Conservation (phyloP, 2,797 vertebrate species). For the Brachyrhaphis roseni region DNA sequence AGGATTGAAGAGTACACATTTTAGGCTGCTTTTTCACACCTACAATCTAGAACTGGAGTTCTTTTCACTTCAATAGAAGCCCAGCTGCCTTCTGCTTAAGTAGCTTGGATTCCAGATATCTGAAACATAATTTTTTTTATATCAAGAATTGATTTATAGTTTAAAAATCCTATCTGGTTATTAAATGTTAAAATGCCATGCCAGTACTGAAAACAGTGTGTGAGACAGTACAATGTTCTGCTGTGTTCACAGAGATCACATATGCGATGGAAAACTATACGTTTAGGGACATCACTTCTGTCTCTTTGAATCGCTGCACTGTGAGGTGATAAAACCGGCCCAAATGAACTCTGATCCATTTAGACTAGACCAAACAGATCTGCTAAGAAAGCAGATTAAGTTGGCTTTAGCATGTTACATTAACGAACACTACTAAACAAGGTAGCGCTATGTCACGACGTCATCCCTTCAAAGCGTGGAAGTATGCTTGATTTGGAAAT, state of each 20-base stretch:
- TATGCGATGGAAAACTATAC: not conserved
- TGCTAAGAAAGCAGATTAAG: not conserved
- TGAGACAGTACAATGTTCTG: not conserved
- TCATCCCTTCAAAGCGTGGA: no score
- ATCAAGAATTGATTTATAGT: not conserved
- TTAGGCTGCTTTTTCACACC: no score
- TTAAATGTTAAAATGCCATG: not conserved
- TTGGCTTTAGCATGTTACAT: not conserved
- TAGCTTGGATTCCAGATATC: not conserved
- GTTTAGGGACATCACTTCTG: not conserved
- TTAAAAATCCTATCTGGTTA: not conserved
- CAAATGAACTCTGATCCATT: not conserved
- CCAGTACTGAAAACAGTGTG: not conserved
- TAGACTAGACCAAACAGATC: not conserved
- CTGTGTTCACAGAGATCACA: not conserved
- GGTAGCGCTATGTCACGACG: no score
- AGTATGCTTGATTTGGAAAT: no score
- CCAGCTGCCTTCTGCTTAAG: not conserved
- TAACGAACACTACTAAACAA: not conserved
- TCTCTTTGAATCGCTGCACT: not conserved
- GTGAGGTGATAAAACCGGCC: not conserved
- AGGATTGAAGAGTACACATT: no score
- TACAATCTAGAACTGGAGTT: not conserved
- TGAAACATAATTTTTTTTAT: not conserved
- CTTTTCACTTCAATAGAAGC: not conserved